Conservation (phyloP, 2,113 vertebrate species). For the Ploceus nigricollis region DNA sequence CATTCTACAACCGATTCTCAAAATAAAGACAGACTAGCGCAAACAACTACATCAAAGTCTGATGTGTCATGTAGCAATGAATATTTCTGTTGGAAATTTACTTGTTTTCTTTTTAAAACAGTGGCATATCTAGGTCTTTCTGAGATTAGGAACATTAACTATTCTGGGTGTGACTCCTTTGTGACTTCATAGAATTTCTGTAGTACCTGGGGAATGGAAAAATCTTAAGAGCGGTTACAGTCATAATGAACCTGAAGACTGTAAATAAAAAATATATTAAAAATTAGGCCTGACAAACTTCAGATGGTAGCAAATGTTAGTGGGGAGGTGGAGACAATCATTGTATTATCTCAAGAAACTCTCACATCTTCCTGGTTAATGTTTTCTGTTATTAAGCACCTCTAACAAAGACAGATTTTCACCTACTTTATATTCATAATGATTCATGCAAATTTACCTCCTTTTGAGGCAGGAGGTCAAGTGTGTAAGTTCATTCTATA, state of each 20-base stretch:
- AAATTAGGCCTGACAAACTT: not conserved
- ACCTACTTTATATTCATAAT: constrained; percentile 24
- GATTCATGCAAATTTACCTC: not conserved
- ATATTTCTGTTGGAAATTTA: constrained; percentile 41
- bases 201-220: not conserved
- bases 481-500: not conserved
- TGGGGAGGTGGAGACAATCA: not conserved
- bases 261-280: not conserved
- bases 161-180: not conserved
- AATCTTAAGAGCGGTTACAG: not conserved
- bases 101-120: constrained; percentile 19
- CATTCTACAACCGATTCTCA: not conserved
- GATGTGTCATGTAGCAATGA: constrained; percentile 1
- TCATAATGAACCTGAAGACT: not conserved
- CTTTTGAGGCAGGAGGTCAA: not conserved
- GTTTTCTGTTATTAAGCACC: not conserved
- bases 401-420: constrained; percentile 5
- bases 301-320: not conserved
- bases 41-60: constrained; percentile 27
- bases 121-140: constrained; percentile 53
- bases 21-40: not conserved
- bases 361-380: not conserved
- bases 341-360: not conserved
- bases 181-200: not conserved
- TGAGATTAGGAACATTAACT: constrained; percentile 11